Evolutionary conservation across 1,140 invertebrate genomes (phyloP), one percentile per base, ranked within the genome.

Genomic region (Musca vetustissima): DNA sequence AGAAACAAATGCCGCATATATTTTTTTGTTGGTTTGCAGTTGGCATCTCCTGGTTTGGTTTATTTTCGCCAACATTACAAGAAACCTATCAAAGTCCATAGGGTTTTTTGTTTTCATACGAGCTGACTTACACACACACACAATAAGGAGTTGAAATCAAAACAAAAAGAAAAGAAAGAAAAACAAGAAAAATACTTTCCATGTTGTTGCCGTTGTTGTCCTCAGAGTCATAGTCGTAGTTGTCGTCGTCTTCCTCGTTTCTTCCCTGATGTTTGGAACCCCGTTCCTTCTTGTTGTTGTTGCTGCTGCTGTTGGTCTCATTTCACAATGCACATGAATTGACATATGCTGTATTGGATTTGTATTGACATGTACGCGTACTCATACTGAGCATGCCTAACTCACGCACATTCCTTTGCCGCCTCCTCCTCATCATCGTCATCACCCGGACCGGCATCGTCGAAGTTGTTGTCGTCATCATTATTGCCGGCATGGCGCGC

Each of bases 361-460:
- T 61, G 57, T 61, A 61, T 61, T 61, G 57, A 61, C 57, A 61
- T 61, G 57, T 61, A 61, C 57, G 57, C 57, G 57, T 61, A 61
- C 57, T 61, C 57, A 61, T 61, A 61, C 57, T 61, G 57, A 61
- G 57, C 57, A 61, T 61, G 57, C 57, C 57, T 61, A 61, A 61
- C 57, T 61, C 57, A 61, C 57, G 57, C 57, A 61, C 57, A 61
- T 61, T 61, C 57, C 19, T 36, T 32, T 61, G 11, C 36, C 36
- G 6, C 36, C 36, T 43, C 36, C 36, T 43, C 36, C 6, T 53
- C 52, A 17, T 21, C 52, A 22, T 21, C 52, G n/a, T 53, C 24
- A 9, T 21, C 24, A 24, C 8, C 24, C 3, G 49, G n/a, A n/a
- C n/a, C n/a, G 49, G 4, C n/a, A 6, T 52, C 13, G n/a, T 52